Evolutionary conservation across 2,797 vertebrate genomes (phyloP).

Genomic region (Kryptopterus vitreolus): DNA sequence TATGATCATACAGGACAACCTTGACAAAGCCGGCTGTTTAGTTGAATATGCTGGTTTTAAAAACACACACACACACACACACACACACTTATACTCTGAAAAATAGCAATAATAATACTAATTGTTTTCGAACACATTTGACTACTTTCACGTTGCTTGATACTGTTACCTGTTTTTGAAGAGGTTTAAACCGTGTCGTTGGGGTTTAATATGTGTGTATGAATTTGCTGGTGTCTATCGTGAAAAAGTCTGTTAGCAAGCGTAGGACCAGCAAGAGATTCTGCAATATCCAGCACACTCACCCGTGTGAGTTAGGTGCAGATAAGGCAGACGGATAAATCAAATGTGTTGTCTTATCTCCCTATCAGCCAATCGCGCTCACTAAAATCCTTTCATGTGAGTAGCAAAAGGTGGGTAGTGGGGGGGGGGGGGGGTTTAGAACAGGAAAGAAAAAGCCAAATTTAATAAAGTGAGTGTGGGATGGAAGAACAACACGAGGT

Average conservation of each 20-base stretch:
- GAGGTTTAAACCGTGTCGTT: not conserved
- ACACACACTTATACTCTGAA: not conserved
- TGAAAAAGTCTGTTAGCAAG: constrained; percentile 8
- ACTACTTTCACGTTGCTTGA: constrained; percentile 10
- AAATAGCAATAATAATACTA: too few relatives aligned
- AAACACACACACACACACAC: not conserved
- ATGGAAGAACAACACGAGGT: constrained; percentile 52
- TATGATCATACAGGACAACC: not conserved
- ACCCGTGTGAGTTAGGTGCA: not conserved
- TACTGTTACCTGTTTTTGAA: not conserved
- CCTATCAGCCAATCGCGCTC: not conserved
- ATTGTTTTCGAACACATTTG: not conserved
- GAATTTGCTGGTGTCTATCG: constrained; percentile 46
- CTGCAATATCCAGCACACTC: not conserved
- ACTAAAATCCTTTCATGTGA: constrained; percentile 26
- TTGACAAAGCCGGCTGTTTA: not conserved
- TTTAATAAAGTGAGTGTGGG: constrained; percentile 63
- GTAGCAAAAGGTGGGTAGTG: constrained; percentile 10
- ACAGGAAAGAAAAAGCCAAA: constrained; percentile 35
- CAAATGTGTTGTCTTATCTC: constrained; percentile 8
- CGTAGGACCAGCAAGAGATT: constrained; percentile 1
- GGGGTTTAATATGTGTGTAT: not conserved
- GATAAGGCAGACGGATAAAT: constrained; percentile 9
- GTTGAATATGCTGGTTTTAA: not conserved
- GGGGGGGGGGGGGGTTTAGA: too few relatives aligned